Base-by-base conservation (phyloP, 2,797 vertebrate genomes). In the Sebastes taczanowskii region DNA sequence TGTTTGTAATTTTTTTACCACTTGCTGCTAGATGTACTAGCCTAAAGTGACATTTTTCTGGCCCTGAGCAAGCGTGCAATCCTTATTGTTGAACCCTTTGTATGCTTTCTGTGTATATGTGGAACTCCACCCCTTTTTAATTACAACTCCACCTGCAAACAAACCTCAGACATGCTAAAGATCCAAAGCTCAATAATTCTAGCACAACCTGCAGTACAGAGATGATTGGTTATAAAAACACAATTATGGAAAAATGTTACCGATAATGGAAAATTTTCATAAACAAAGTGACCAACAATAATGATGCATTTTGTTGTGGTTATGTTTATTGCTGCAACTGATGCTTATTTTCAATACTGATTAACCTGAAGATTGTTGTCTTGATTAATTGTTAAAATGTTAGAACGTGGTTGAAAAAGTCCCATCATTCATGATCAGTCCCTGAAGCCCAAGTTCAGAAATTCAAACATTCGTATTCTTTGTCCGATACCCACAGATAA, bases 141-240 rank as follows among this genome's bases (percentile, higher is more conserved):
- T 42, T 1, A 42, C 5, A 42, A 0, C 38, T 42, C 0, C 13
- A 16, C 38, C 38, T 0, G 38, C 5, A 42, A 42, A 42, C 38
- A 42, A 42, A 42, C 38, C 38, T 42, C 13, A 1, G 35, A 16
- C 38, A 16, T 42, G 38, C 38, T 29, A 29, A 29, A 29, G 27
- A 42, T 42, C 38, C 0, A 42, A 42, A 42, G 38, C 38, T 16
- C 18, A 38, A 2, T 58, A 22, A 58, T 35, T 16, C 4, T 0
- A 53, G 27, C 0, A 52, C 27, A 52, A 22, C 9, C 29, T 27
- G 23, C 22, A 23, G 2, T 14, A 30, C 42, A 35, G 9, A 25
- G 30, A 58, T 18, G 13, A 0, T 35, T 0, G 22, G 3, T 25
- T 23, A 25, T 13, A 2, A 52, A 72, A 71, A n/a, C 23, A 71